Percentiles rank a stretch among this genome's conserved stretches.
Evolutionary conservation across 1,140 invertebrate species (phyloP).

Genomic region (Drosophila sproati): DNA sequence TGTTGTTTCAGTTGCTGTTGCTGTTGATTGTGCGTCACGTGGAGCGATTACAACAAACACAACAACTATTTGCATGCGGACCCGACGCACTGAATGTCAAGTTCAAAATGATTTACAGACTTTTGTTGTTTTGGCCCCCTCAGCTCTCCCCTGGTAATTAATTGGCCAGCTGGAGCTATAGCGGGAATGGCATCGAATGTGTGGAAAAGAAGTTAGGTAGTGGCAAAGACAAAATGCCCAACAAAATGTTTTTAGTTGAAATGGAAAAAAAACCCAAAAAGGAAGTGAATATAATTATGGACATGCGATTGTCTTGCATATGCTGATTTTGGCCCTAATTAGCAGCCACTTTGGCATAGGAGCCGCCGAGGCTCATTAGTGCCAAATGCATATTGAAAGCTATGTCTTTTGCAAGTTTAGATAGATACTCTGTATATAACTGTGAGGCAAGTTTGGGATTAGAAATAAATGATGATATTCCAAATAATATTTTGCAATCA

Average conservation of each 20-base stretch:
- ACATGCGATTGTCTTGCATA: not conserved
- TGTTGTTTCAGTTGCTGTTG: not conserved
- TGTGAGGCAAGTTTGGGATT: too few relatives aligned
- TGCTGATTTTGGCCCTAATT: conserved; percentile 53
- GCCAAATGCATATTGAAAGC: conserved; percentile 6
- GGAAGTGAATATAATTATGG: conserved; percentile 21
- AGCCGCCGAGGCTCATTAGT: conserved; percentile 28
- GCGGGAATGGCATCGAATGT: not conserved
- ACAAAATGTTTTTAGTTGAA: conserved; percentile 22
- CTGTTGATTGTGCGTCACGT: conserved; percentile 37
- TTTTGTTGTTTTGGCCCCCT: conserved; percentile 45
- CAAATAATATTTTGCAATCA: not conserved
- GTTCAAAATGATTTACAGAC: conserved; percentile 80
- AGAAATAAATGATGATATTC: too few relatives aligned
- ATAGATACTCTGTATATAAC: too few relatives aligned
- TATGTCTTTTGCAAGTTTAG: not conserved
- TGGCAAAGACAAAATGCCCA: not conserved
- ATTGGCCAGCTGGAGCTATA: conserved; percentile 53
- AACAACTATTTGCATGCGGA: conserved; percentile 58
- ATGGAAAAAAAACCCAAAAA: not conserved
- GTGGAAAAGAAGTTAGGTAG: conserved; percentile 4
- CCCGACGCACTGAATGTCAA: conserved; percentile 70
- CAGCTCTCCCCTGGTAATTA: conserved; percentile 54
- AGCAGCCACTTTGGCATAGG: conserved; percentile 24
- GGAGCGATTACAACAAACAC: conserved; percentile 35